Percentiles rank a stretch among this genome's conserved stretches.
Conservation (phyloP, 2,888 invertebrate species). For the Notocelia uddmanniana region DNA sequence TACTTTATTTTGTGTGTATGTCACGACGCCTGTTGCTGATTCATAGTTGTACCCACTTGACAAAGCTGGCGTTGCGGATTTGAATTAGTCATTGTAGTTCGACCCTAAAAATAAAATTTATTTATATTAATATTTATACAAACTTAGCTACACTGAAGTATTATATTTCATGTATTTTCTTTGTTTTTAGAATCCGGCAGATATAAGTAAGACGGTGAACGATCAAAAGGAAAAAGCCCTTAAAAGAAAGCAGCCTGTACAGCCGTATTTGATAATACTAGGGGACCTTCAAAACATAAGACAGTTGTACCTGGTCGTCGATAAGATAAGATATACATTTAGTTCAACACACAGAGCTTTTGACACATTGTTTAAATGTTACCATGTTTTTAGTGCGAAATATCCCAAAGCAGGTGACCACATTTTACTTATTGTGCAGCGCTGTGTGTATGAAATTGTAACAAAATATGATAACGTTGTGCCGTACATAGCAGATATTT, state of each 20-base stretch:
- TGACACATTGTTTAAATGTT: constrained; percentile 7
- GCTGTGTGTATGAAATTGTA: constrained; percentile 12
- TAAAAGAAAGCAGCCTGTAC: background rate
- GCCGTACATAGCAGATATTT: background rate
- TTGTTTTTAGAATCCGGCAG: constrained; percentile 1
- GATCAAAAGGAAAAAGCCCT: constrained; percentile 10
- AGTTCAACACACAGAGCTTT: background rate
- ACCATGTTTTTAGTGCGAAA: constrained; percentile 15
- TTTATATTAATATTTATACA: no score
- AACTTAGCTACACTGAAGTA: background rate
- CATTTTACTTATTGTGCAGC: constrained; percentile 1
- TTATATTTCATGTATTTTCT: constrained; percentile 3
- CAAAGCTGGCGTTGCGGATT: no score
- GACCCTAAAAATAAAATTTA: no score
- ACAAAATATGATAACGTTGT: constrained; percentile 18
- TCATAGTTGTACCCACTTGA: no score
- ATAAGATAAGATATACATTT: constrained; percentile 11
- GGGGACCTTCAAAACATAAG: background rate
- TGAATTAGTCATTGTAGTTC: no score
- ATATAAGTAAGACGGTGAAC: background rate
- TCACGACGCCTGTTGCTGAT: no score
- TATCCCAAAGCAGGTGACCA: constrained; percentile 18
- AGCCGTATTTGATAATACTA: no score
- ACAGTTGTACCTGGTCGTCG: background rate
- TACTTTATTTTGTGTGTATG: no score